Evolutionary conservation across 2,797 vertebrate genomes (phyloP).

Genomic region (Malurus leucopterus): DNA sequence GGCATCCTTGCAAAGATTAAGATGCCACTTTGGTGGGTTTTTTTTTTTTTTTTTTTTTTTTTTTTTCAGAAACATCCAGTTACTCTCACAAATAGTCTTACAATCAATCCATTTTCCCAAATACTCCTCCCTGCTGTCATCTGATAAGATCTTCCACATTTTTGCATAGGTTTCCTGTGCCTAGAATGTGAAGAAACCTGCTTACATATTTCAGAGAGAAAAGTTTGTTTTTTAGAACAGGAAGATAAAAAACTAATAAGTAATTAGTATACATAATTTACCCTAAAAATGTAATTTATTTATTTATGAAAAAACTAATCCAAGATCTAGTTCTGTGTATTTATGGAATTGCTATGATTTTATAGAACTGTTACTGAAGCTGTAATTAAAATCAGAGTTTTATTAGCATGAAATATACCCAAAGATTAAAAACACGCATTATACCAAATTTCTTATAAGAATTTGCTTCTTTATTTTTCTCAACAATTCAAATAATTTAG

Average conservation of each 20-base stretch:
- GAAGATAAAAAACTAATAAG: background rate
- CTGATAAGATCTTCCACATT: background rate
- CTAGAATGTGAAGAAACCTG: background rate
- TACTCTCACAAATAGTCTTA: background rate
- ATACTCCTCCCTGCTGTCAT: background rate
- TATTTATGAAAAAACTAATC: background rate
- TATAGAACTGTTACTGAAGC: background rate
- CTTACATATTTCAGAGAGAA: background rate
- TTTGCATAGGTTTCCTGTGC: background rate
- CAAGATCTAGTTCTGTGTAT: background rate
- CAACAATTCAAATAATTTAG: background rate
- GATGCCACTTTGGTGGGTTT: no score
- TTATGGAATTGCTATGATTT: background rate
- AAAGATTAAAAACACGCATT: background rate
- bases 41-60: no score
- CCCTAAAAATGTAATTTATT: background rate
- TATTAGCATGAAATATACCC: background rate
- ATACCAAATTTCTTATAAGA: background rate
- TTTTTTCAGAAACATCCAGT: background rate
- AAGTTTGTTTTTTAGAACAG: background rate
- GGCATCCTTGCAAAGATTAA: background rate
- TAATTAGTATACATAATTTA: background rate
- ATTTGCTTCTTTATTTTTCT: background rate
- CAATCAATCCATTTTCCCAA: background rate
- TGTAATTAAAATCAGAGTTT: background rate